Evolutionary conservation across 2,797 vertebrate genomes (phyloP).

Genomic region (Megalops cyprinoides): DNA sequence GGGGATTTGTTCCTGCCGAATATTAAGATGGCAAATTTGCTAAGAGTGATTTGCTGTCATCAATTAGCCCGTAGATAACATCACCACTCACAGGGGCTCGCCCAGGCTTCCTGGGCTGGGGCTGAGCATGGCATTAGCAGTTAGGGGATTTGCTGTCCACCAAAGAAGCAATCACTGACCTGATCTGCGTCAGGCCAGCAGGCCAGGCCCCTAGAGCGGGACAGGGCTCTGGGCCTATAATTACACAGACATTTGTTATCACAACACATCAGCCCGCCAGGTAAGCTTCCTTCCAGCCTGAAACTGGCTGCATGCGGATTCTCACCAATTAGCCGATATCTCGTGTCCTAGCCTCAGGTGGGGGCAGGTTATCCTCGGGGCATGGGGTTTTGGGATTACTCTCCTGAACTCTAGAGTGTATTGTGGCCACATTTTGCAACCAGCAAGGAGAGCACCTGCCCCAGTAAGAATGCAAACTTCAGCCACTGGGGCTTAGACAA

Average conservation of each 20-base stretch:
- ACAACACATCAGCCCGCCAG: slow-evolving; percentile 71
- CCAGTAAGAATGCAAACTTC: neutral
- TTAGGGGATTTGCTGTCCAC: slow-evolving; percentile 58
- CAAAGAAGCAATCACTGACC: slow-evolving; percentile 53
- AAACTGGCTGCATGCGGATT: slow-evolving; percentile 71
- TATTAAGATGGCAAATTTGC: slow-evolving; percentile 35
- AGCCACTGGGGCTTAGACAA: no score
- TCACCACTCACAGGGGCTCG: slow-evolving; percentile 52
- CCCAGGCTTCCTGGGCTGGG: slow-evolving; percentile 38
- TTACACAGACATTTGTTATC: slow-evolving; percentile 72
- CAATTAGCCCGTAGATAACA: slow-evolving; percentile 62
- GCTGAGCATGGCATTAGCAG: slow-evolving; percentile 51
- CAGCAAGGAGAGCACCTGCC: neutral
- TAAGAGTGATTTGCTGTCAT: slow-evolving; percentile 35
- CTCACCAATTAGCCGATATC: slow-evolving; percentile 75
- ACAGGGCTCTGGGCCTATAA: slow-evolving; percentile 71
- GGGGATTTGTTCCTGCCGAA: neutral
- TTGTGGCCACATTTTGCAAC: slow-evolving; percentile 37
- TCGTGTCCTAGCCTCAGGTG: slow-evolving; percentile 57
- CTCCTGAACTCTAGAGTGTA: slow-evolving; percentile 43
- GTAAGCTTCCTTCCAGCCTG: slow-evolving; percentile 65
- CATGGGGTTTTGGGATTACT: slow-evolving; percentile 61
- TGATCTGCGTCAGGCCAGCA: slow-evolving; percentile 34
- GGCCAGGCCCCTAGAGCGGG: slow-evolving; percentile 54
- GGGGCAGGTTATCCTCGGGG: slow-evolving; percentile 43